A percentile compares a stretch with the other conserved stretches of the same genome.
phyloP scores from a whole-genome alignment of 2,888 invertebrate genomes.

The Hirudinaria manillensis region DNA sequence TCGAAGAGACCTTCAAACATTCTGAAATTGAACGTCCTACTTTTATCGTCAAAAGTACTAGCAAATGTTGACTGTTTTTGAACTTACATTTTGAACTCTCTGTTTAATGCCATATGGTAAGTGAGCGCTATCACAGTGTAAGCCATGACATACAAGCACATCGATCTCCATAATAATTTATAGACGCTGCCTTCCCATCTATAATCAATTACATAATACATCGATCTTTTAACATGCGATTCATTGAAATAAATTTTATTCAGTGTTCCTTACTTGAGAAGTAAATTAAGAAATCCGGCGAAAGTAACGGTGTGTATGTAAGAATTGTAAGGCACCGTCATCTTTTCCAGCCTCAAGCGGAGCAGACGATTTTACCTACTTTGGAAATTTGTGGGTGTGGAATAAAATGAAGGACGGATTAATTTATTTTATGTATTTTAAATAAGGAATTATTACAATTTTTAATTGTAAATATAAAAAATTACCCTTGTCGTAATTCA shows the following conservation, averaged over 20 bases:
- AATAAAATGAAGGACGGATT: too few relatives aligned
- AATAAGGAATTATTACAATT: too few relatives aligned
- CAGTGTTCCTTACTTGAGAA: conserved; percentile 50
- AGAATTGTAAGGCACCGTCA: conserved; percentile 42
- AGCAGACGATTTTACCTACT: conserved; percentile 7
- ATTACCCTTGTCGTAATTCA: too few relatives aligned
- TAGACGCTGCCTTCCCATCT: conserved; percentile 93
- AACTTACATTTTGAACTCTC: conserved; percentile 57
- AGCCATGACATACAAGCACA: conserved; percentile 69
- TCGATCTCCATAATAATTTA: conserved; percentile 85
- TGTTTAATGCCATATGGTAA: conserved; percentile 69
- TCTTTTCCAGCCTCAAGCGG: conserved; percentile 17
- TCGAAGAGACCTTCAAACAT: conserved; percentile 74
- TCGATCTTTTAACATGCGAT: conserved; percentile 12
- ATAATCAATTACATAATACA: conserved; percentile 39
- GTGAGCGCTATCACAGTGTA: conserved; percentile 74
- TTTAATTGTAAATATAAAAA: too few relatives aligned
- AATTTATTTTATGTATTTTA: too few relatives aligned
- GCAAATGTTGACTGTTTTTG: conserved; percentile 56
- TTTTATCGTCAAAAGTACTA: background rate
- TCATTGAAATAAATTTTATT: conserved; percentile 13
- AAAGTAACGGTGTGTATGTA: conserved; percentile 39
- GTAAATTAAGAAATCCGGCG: conserved; percentile 38
- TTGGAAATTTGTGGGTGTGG: too few relatives aligned
- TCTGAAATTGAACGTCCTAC: conserved; percentile 25